Base-by-base conservation (phyloP, 2,888 invertebrate genomes). In the Callimorpha dominula region DNA sequence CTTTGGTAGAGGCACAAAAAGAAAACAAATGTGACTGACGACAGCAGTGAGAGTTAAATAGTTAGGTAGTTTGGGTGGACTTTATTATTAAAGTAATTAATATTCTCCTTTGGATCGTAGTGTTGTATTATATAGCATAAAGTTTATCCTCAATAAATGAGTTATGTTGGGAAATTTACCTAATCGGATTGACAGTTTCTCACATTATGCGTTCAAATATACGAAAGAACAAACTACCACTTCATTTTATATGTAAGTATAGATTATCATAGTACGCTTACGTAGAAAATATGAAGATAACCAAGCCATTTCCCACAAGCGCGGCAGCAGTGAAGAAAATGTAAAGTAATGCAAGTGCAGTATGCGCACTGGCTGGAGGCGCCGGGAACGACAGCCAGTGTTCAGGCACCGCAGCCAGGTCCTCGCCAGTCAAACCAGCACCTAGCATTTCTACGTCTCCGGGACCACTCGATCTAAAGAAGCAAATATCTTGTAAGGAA, bases 201-300 rank as follows among this genome's bases (percentile, higher is more conserved):
- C 8, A 3, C 8, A 15, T 50, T 50, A 15, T 50, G 50, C 14
- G 12, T 50, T 50, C 14, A 50, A 12, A 12, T 43, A 9, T 17
- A 46, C 6, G n/a, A n/a, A 64, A 43, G n/a, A 8, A 43, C 14
- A 49, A 65, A 65, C 7, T 31, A 31, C 20, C 11, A 31, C 14
- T 65, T n/a, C 11, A 65, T 46, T n/a, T 14, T 49, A 5, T 20
- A 1, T 6, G 9, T 17, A 31, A 50, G 9, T 50, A 52, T 4
- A 8, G 5, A 14, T 6, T 40, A 54, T 1, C 1, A 15, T 20
- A 31, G 12, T 40, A 50, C 74, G 96, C 97, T 96, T 92, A 98
- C 98, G 97, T 96, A 81, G 97, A 96, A 90, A 98, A 98, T 81
- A 98, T 96, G 96, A 97, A 98, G 82, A 98, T 97, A 78, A 98